Base-by-base conservation (phyloP, 2,797 vertebrate species). In the Benthosema pterotum region DNA sequence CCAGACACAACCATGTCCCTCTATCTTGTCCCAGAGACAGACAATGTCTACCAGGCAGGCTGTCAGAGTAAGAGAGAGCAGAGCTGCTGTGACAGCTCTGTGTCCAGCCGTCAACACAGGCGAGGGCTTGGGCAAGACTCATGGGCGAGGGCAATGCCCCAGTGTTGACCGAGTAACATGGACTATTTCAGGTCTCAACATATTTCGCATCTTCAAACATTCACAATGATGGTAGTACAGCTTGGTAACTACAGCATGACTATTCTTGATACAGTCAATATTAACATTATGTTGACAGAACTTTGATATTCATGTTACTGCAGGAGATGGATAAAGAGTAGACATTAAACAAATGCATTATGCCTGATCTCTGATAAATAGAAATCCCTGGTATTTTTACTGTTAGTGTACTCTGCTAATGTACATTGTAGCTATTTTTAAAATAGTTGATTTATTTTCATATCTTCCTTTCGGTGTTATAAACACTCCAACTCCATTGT, bases 71-170 rank as follows among this genome's bases (percentile, higher is more conserved):
- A 28, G 52, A 14, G 63, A 45, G 53, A 51, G 65, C 51, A 13
- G 61, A 80, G 60, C 67, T 9, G 59, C 71, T 57, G 64, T 60
- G 84, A 83, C 78, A 77, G 67, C 60, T 60, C 51, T 9, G 5
- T 67, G 75, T 76, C 53, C 70, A 42, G 57, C 51, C 2, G 5
- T 73, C 69, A 54, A 52, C 49, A 15, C 57, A 38, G 59, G 69
- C 46, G 2, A 64, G 70, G 49, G 52, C 45, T 50, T 17, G 42
- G 57, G n/a, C 55, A 2, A 0, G 58, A 48, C 55, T 69, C 45
- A 38, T 12, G 28, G 63, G 17, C 32, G 5, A 9, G 32, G 32
- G 32, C 32, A 8, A 28, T 48, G 15, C 18, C 17, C 49, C 38
- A 60, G 52, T 0, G 71, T 74, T 71, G 80, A 88, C 42, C 49